Conservation (phyloP, 2,888 invertebrate species). For the Deilephila elpenor region DNA sequence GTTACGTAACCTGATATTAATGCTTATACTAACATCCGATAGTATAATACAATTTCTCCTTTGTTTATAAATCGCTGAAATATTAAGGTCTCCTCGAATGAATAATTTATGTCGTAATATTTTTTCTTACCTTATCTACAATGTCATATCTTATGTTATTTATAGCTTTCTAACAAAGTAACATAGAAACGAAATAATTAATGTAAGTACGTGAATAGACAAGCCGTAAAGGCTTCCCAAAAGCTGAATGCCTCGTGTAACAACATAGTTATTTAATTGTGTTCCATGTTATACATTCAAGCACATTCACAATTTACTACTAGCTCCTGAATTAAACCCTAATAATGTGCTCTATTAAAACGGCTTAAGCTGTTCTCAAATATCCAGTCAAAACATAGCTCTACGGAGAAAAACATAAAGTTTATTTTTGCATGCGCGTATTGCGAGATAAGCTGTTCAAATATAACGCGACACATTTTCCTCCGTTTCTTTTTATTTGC, state of each 20-base stretch:
- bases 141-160: background rate
- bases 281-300: conserved; percentile 61
- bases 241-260: conserved; percentile 52
- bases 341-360: conserved; percentile 54
- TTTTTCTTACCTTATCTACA: background rate
- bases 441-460: conserved; percentile 47
- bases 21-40: background rate
- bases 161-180: background rate
- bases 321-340: conserved; percentile 71
- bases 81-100: too few relatives aligned
- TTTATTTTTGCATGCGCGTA: conserved; percentile 38
- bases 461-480: conserved; percentile 52
- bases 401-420: conserved; percentile 40
- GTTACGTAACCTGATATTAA: conserved; percentile 2
- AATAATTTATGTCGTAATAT: background rate
- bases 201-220: background rate
- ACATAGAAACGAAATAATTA: background rate
- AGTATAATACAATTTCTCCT: too few relatives aligned
- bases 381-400: conserved; percentile 44
- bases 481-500: conserved; percentile 73
- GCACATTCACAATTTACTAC: conserved; percentile 71
- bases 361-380: conserved; percentile 39
- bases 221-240: conserved; percentile 33
- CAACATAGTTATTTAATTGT: conserved; percentile 62
- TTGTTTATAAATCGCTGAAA: too few relatives aligned